Evolutionary conservation across 2,113 vertebrate species (phyloP), one percentile per base, ranked within the genome.

Genomic region (Neolamprologus caudopunctatus): DNA sequence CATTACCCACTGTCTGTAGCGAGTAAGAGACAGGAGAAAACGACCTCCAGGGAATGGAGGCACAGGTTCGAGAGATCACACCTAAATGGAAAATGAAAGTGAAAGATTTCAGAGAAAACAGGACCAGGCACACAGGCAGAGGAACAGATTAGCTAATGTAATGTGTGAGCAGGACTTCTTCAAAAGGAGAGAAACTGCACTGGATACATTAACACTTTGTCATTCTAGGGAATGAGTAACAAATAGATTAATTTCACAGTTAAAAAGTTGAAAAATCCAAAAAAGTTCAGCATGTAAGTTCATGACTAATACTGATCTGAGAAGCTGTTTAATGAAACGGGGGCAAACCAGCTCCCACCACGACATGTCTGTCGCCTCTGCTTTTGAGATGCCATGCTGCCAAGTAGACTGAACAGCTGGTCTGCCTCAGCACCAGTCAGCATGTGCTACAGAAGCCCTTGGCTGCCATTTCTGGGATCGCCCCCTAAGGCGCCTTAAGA

Each of bases 331-430:
- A 83, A 89, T 83, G 78, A 85, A 83, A 85, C 26, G 33, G 31
- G 75, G 81, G 50, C n/a, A 84, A 90, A 80, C 51, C 19, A 33
- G 42, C 51, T 81, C 80, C 57, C 57, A 4, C 37, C 79, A 81
- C 81, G 53, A 82, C 66, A 61, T 40, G 47, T 85, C 81, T 81
- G 89, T 47, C 87, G 87, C 71, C 80, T 91, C 88, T 81, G 81
- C 53, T 89, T 91, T 89, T 63, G 80, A 89, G 86, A 75, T 79
- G 55, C 33, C 40, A 45, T 10, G 33, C 82, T 92, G 91, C 85
- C 89, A 87, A 91, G 84, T 73, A 85, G 85, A 87, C 82, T 83
- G 85, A 91, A 90, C 93, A 95, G 91, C 92, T 93, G 91, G 80
- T 75, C 75, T 81, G 83, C 85, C 91, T 89, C 90, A 89, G 90